Evolutionary conservation across 1,140 invertebrate genomes (phyloP).

Genomic region (Trichonephila inaurata): DNA sequence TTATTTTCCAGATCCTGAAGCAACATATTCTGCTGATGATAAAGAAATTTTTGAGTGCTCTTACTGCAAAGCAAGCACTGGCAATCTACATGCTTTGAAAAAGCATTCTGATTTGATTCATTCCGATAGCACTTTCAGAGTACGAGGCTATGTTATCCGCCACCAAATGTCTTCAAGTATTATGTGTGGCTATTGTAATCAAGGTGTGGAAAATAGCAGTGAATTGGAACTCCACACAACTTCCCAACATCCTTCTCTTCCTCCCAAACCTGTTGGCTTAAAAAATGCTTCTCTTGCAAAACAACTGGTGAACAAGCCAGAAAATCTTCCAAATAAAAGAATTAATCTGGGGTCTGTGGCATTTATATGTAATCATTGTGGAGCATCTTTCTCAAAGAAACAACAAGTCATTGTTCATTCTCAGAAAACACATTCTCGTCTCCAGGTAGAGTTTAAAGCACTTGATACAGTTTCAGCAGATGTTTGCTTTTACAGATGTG

Average conservation of each 20-base stretch:
- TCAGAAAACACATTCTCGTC: slow-evolving; percentile 20
- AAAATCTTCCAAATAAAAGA: background rate
- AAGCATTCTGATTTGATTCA: slow-evolving; percentile 63
- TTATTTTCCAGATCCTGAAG: slow-evolving; percentile 43
- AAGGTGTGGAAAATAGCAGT: background rate
- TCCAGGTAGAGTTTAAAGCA: background rate
- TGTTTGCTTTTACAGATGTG: slow-evolving; percentile 50
- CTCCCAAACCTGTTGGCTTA: slow-evolving; percentile 22
- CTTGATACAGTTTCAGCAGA: background rate
- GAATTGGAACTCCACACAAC: slow-evolving; percentile 29
- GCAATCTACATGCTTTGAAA: slow-evolving; percentile 23
- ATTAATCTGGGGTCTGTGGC: background rate
- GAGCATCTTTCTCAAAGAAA: background rate
- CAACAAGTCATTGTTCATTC: slow-evolving; percentile 25
- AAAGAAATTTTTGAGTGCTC: slow-evolving; percentile 63
- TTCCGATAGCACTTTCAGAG: slow-evolving; percentile 52
- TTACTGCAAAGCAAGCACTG: slow-evolving; percentile 64
- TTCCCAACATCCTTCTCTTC: slow-evolving; percentile 13
- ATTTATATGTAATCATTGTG: slow-evolving; percentile 55
- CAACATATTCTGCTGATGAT: background rate
- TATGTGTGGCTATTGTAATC: slow-evolving; percentile 54
- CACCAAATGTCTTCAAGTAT: background rate
- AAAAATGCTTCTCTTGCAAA: background rate
- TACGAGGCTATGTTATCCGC: slow-evolving; percentile 10
- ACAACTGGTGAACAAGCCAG: background rate